Evolutionary conservation across 2,888 invertebrate species (phyloP).

Genomic region (Caenorhabditis auriculariae): DNA sequence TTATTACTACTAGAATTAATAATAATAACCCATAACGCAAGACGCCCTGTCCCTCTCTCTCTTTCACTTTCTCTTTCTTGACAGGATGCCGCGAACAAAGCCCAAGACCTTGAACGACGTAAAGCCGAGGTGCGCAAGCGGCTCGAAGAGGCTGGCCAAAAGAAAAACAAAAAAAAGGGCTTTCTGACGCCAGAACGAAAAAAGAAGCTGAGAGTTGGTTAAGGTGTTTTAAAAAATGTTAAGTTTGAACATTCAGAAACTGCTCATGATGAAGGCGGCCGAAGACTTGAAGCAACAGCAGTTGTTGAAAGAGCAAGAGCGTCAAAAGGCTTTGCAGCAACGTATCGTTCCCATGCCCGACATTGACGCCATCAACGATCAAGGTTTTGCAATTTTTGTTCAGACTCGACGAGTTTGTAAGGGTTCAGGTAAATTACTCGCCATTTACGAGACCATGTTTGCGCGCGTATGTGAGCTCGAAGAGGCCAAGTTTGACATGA

Average conservation of each 20-base stretch:
- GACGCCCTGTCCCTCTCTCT: too few relatives aligned
- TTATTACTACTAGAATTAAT: too few relatives aligned
- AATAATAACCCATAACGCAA: too few relatives aligned
- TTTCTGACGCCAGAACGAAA: conserved; percentile 98
- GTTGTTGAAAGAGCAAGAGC: conserved; percentile 94
- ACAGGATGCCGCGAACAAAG: conserved; percentile 74
- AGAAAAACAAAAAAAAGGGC: conserved; percentile 99
- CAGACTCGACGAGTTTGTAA: not conserved
- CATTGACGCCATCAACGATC: conserved; percentile 78
- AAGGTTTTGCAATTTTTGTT: conserved; percentile 72
- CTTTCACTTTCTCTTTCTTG: too few relatives aligned
- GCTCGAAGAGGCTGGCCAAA: conserved; percentile 95
- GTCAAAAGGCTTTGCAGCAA: conserved; percentile 82
- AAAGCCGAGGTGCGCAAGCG: conserved; percentile 96
- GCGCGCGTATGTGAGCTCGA: conserved; percentile 70
- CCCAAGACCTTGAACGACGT: conserved; percentile 94
- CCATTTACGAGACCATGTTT: conserved; percentile 64
- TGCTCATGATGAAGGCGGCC: conserved; percentile 99
- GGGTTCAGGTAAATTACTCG: conserved; percentile 37
- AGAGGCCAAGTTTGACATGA: conserved; percentile 86
- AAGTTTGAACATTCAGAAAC: conserved; percentile 73
- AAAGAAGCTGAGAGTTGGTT: conserved; percentile 94
- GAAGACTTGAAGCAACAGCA: conserved; percentile 98
- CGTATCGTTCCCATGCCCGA: conserved; percentile 85
- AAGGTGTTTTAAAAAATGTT: not conserved